Evolutionary conservation across 2,797 vertebrate species (phyloP).

Genomic region (Synanceia verrucosa): DNA sequence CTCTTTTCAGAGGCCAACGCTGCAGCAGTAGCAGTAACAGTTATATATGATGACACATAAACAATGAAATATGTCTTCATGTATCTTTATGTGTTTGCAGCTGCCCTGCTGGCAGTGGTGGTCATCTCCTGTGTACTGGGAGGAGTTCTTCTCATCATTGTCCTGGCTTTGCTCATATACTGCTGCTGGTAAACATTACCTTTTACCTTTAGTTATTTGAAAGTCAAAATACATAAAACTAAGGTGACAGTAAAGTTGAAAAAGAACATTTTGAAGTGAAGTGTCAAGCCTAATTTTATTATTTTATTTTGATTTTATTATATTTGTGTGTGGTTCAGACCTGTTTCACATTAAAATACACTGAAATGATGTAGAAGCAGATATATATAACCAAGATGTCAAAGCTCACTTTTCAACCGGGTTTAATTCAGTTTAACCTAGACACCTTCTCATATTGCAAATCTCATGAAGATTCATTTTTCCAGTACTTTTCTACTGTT

Average conservation of each 20-base stretch:
- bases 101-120: slow-evolving; percentile 81
- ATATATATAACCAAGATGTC: not conserved
- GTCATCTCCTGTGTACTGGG: slow-evolving; percentile 83
- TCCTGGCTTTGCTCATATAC: slow-evolving; percentile 69
- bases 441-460: not conserved
- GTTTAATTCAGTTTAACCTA: not conserved
- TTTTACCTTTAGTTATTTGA: not conserved
- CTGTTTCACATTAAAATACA: not conserved
- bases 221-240: not conserved
- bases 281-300: too few relatives aligned
- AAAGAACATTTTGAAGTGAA: not conserved
- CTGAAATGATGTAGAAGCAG: not conserved
- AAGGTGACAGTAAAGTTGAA: not conserved
- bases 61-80: not conserved
- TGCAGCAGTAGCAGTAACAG: not conserved
- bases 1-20: not conserved
- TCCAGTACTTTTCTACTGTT: not conserved
- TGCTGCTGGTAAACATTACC: slow-evolving; percentile 65
- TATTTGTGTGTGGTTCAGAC: not conserved
- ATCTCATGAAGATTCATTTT: not conserved
- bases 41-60: not conserved
- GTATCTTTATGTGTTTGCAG: slow-evolving; percentile 66
- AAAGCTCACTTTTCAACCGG: not conserved
- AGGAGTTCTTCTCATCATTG: slow-evolving; percentile 75
- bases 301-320: too few relatives aligned